Percentiles rank a stretch among this genome's conserved stretches.
These are phyloP conservation scores for Chloroceryle aenea DNA, from an alignment of 2,113 vertebrate species.

Conservation along the genomic window DNA sequence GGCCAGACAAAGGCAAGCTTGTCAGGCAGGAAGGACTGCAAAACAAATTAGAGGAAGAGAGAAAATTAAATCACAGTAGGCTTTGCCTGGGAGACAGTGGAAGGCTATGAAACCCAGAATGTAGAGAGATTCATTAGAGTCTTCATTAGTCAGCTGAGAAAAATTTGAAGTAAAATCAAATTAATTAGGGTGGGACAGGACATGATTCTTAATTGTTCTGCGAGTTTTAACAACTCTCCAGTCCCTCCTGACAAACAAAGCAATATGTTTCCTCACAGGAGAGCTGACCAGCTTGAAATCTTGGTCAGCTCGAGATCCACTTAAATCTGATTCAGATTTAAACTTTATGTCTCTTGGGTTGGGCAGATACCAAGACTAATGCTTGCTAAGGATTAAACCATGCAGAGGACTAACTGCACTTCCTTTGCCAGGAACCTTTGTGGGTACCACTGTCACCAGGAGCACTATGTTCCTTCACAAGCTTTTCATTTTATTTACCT, in stretches of 20 bases:
- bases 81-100: not conserved
- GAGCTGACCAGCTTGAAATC: not conserved
- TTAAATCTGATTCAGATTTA: not conserved
- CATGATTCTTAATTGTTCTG: not conserved
- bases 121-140: not conserved
- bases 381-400: not conserved
- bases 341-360: not conserved
- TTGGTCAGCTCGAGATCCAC: not conserved
- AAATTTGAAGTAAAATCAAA: not conserved
- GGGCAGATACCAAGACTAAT: not conserved
- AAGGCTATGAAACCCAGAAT: not conserved
- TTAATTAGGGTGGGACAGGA: not conserved
- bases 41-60: not conserved
- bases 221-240: not conserved
- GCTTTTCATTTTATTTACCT: not conserved
- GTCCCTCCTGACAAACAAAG: not conserved
- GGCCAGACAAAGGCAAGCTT: not conserved
- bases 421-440: not conserved
- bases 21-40: not conserved
- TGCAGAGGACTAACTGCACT: not conserved
- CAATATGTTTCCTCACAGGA: not conserved
- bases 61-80: not conserved
- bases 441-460: no score
- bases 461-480: not conserved
- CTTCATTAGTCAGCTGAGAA: not conserved